Evolutionary conservation across 2,113 vertebrate species (phyloP), one percentile per base, ranked within the genome.

Genomic region (Erythrolamprus reginae): DNA sequence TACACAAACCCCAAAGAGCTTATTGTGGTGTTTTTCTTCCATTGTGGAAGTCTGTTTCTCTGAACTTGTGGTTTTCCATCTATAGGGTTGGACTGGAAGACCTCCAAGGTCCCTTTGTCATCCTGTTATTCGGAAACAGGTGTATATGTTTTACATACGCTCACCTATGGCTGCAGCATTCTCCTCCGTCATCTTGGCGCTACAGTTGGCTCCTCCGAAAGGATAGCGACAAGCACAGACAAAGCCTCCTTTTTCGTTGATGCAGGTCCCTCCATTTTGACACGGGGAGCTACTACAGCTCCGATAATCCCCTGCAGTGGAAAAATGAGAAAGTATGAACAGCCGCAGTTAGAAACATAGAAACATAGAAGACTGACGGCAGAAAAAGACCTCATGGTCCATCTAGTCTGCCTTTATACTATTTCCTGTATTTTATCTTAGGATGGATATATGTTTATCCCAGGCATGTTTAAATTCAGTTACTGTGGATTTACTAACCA

Each of bases 181-280:
- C 91, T 97, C 96, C 0, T 96, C 94, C 56, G 45, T 10, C 84
- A 96, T 89, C 94, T 96, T 98, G 3, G 82, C n/a, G 0, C 96
- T 97, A 24, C 97, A 98, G 91, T 97, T 97, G 91, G 15, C 90
- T 65, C 98, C 97, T 50, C 96, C 95, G 5, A 98, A 98, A 1
- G 98, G 98, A 83, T 97, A 97, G 3, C 97, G 96, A 45, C 98
- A 98, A 38, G 97, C 97, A 15, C 97, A 98, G 45, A 95, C 56
- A 52, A 96, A 97, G 2, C 93, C 86, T 3, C 61, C 85, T 5
- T 92, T 93, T 91, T 95, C 96, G 0, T 94, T 95, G 89, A 98
- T 95, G 33, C 97, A 98, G 0, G 97, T 98, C 42, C 98, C 97
- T 52, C 98, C 97, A 0, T 98, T 97, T 88, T 94, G 47, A 47